Base-by-base conservation (phyloP, 2,888 invertebrate genomes). In the Rhamphomyia laevipes region DNA sequence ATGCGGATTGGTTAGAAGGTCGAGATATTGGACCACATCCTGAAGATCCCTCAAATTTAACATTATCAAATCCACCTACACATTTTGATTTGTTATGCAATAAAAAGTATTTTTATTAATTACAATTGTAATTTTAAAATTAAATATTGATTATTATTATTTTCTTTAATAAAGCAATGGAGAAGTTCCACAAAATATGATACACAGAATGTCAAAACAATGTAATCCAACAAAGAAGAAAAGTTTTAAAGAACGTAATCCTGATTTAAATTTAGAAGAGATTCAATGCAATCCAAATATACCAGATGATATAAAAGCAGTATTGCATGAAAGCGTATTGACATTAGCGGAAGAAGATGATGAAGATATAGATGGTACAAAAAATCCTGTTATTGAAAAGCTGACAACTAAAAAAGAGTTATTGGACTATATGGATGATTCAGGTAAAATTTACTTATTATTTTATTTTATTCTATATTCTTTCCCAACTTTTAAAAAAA, bases 21-120 rank as follows among this genome's bases (percentile, higher is more conserved):
- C 82, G 82, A 57, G 95, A 96, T 66, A 73, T 89, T 46, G 94
- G 92, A 0, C 83, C 86, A 16, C 95, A 96, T 71, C 96, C 96
- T 0, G 94, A 95, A 67, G 93, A 94, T 71, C 86, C 88, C 9
- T 55, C 58, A 2, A 63, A 80, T 58, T 76, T 75, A 51, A 75
- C 79, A 68, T 72, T 79, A 0, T 83, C 87, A 0, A 90, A 91
- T 0, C 88, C 90, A 0, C 91, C 91, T 0, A 80, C 86, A 5
- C 82, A 85, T 21, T 79, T 82, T 64, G 88, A 89, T 63, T 81
- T 86, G 45, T 65, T 87, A 35, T 86, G 86, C 64, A 86, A 86
- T 62, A 87, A 82, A 61, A 85, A 85, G 68, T 81, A 27, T 27
- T 7, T 27, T 7, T 27, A 27, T 7, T 7, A 27, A 27, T 27